These are phyloP conservation scores for Hymenopus coronatus DNA, from an alignment of 2,888 invertebrate species.

Conservation along the genomic window DNA sequence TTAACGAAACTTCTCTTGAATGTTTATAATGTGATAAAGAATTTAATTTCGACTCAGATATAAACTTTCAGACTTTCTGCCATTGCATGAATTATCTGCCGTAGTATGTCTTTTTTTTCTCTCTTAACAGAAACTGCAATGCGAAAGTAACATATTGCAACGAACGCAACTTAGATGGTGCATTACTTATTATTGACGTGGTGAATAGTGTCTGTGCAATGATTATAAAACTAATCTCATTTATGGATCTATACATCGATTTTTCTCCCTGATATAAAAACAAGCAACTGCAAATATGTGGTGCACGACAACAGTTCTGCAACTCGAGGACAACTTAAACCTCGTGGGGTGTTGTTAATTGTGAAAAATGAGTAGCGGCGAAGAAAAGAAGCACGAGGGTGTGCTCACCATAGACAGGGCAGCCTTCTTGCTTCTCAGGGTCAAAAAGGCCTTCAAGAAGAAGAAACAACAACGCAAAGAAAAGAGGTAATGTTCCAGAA, in stretches of 20 bases:
- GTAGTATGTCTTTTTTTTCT: not conserved
- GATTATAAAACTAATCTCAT: not conserved
- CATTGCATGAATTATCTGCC: not conserved
- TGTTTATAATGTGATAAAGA: not conserved
- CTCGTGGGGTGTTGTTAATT: not conserved
- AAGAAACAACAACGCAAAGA: slow-evolving; percentile 84
- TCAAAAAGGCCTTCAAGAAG: slow-evolving; percentile 87
- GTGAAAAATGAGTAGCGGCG: slow-evolving; percentile 8
- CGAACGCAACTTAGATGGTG: not conserved
- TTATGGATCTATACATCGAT: not conserved
- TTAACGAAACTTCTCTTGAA: not conserved
- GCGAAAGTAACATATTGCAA: not conserved
- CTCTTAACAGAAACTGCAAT: not conserved
- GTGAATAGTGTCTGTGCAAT: not conserved
- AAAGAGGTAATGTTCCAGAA: slow-evolving; percentile 65
- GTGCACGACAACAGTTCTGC: not conserved
- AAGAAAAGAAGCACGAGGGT: slow-evolving; percentile 43
- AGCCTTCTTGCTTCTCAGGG: slow-evolving; percentile 80
- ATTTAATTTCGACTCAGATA: not conserved
- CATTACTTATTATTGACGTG: not conserved
- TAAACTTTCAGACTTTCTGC: not conserved
- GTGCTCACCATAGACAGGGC: slow-evolving; percentile 83
- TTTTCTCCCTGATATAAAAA: not conserved
- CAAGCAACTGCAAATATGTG: not conserved
- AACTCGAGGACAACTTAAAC: not conserved